Base-by-base conservation (phyloP, 2,797 vertebrate genomes). In the Trachurus trachurus region DNA sequence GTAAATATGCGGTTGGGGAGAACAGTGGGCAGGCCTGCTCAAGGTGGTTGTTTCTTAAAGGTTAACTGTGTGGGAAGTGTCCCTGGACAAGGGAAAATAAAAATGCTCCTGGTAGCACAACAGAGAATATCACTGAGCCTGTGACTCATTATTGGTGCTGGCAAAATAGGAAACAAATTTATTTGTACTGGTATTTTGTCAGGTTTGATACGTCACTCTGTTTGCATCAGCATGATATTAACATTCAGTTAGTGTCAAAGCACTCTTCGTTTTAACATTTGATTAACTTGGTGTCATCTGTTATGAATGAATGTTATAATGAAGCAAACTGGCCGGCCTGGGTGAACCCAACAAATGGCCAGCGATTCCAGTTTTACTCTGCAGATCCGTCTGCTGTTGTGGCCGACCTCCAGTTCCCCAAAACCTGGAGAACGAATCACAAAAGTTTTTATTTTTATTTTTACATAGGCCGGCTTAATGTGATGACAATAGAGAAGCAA, bases 61-160 rank as follows among this genome's bases (percentile, higher is more conserved):
- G 80, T 88, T 80, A 91, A 73, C 49, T 65, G 67, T 42, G 82
- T 87, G 76, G 13, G 80, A 84, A 29, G 52, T 22, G 21, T 26
- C 21, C 2, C 11, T 21, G 49, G 19, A 1, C 47, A 50, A 3
- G 19, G 12, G 13, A 53, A 53, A 26, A 53, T 53, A 26, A 53
- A 13, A 13, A 53, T 29, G 52, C 6, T 6, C 22, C 15, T 16
- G 22, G 52, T 16, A 26, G 26, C 21, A 13, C 52, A 29, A 29
- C 52, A 0, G 52, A 26, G 11, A 16, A 29, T 15, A 7, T 54
- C 52, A 29, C 21, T 26, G 22, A 54, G 52, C 6, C 52, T 2
- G 13, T 53, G 50, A 26, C 22, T 11, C n/a, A 22, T 12, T 22
- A 50, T 17, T 10, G 9, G 49, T 21, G n/a, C 9, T 21, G 19